Evolutionary conservation across 2,113 vertebrate species (phyloP), one percentile per base, ranked within the genome.

Genomic region (Pedetes capensis): DNA sequence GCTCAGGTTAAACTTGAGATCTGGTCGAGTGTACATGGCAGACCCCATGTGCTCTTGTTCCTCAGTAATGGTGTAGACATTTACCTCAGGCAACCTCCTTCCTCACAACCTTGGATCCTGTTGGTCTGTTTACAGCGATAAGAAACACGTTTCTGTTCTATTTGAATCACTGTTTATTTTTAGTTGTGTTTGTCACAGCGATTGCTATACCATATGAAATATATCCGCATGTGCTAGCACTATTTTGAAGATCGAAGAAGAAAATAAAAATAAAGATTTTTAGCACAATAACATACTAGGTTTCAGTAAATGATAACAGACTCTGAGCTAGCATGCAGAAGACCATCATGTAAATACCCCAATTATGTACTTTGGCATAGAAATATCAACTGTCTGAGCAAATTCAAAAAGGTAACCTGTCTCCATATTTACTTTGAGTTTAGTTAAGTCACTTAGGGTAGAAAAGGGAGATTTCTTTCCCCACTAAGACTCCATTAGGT

Each of bases 1-100:
- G 12, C 0, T 8, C 5, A n/a, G 13, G 6, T 25, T 61, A 44
- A 78, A 51, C 6, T 25, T 51, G 34, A 93, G 71, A 32, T 53
- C 17, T 5, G 74, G 4, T 68, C 3, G 59, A 49, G 3, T 53
- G 0, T 57, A 55, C 51, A 61, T 13, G 12, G 14, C 44, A 25
- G 1, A 39, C 10, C 14, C 22, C 34, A 3, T 13, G 2, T 10
- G 0, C 8, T 5, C 17, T 55, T 18, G 3, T 42, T 8, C 3
- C 9, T 25, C 6, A 81, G 34, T 14, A 37, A 17, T 27, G 23
- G 2, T 53, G 10, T 51, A 3, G 17, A 53, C 2, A 10, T n/a
- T 16, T 6, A 75, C 8, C 6, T 47, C 22, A 23, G 49, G 0
- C 8, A 82, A 9, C 6, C 3, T 20, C 0, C 4, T 27, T 63